These are phyloP conservation scores for Ellobius talpinus DNA, from an alignment of 2,113 vertebrate species.

Conservation along the genomic window DNA sequence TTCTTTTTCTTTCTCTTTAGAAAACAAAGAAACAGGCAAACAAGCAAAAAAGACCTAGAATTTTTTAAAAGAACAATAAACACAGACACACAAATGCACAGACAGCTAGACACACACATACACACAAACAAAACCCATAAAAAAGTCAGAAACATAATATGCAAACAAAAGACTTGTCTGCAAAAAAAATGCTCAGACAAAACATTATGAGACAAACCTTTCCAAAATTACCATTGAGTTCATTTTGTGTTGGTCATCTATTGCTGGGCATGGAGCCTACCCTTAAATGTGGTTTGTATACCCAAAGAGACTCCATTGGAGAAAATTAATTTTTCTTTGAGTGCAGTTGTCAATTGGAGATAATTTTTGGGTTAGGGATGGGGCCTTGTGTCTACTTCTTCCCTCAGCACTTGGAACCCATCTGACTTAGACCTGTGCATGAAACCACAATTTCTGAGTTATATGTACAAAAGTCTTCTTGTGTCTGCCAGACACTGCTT, in stretches of 20 bases:
- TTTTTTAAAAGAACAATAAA: background rate
- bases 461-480: background rate
- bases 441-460: background rate
- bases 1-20: background rate
- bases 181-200: background rate
- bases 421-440: background rate
- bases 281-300: background rate
- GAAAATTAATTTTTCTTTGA: background rate
- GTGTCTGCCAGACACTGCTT: background rate
- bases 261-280: background rate
- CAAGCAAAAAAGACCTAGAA: background rate
- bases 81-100: background rate
- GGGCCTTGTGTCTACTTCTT: background rate
- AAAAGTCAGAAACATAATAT: background rate
- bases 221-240: background rate
- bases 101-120: background rate
- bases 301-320: background rate
- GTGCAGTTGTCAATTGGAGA: background rate
- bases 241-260: background rate
- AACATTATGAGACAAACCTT: background rate
- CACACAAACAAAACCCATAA: background rate
- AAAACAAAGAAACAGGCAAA: background rate
- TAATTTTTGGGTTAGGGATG: background rate
- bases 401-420: background rate
- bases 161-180: background rate